Evolutionary conservation across 2,113 vertebrate species (phyloP).

Genomic region (Pantherophis guttatus): DNA sequence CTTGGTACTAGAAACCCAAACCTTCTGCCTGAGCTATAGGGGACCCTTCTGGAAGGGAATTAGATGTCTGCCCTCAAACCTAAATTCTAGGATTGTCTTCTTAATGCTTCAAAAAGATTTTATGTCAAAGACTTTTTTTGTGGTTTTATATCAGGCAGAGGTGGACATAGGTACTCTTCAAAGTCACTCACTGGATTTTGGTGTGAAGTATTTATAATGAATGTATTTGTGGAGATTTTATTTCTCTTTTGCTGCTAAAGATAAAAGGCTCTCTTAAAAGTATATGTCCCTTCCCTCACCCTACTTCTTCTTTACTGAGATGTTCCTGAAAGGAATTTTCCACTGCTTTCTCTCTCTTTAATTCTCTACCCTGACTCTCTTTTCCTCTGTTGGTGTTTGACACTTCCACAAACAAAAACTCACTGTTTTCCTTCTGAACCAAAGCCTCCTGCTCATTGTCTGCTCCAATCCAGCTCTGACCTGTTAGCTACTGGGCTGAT

Average conservation of each 20-base stretch:
- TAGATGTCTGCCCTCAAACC: neutral
- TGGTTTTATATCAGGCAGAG: neutral
- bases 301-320: neutral
- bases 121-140: constrained; percentile 3
- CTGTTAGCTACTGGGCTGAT: neutral
- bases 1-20: neutral
- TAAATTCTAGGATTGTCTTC: neutral
- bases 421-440: neutral
- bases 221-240: neutral
- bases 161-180: neutral
- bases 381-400: neutral
- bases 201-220: constrained; percentile 5
- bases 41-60: neutral
- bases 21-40: neutral
- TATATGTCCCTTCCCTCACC: neutral
- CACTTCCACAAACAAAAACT: neutral
- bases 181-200: neutral
- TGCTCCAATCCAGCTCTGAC: neutral
- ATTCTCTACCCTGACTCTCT: neutral
- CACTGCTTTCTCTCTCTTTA: neutral
- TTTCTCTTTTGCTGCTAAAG: neutral
- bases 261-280: neutral
- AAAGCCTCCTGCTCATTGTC: neutral
- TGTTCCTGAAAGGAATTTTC: neutral
- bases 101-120: neutral